Base-by-base conservation (phyloP, 2,113 vertebrate genomes). In the Corydoras maculifer region DNA sequence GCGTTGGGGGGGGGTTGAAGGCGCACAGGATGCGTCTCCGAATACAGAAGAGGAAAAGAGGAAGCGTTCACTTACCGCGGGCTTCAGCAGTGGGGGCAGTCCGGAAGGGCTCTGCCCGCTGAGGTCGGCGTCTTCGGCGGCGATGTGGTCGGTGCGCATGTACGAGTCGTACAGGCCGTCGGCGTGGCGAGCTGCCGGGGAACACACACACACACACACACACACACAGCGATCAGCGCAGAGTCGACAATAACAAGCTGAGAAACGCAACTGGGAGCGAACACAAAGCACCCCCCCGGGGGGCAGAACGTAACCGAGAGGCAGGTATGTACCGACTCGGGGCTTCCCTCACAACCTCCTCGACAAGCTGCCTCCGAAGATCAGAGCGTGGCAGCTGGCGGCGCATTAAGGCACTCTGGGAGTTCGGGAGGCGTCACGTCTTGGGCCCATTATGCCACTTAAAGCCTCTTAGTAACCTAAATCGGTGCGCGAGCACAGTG, bases 111-210 rank as follows among this genome's bases (percentile, higher is more conserved):
- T 93, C 82, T 77, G 86, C 49, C 88, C 86, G 66, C 90, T 91
- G 66, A 89, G 84, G 66, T 94, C 78, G 54, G 86, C 75, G 54
- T 96, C 93, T 69, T 94, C 90, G 78, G 91, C 94, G 69, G 89
- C 89, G 58, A 92, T 90, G 76, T 96, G 94, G 87, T 98, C 96
- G 58, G 93, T 93, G 83, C 95, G 94, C 94, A 97, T 95, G 78
- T 96, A 97, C 14, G 95, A 94, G 83, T 98, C 95, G 64, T 94
- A 98, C 0, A 98, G 88, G 78, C 91, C 91, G 77, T 98, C 95
- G n/a, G 87, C 93, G 72, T 95, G 93, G 78, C 94, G 94, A 75
- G 80, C 90, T 92, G 84, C 57, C 18, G 18, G 18, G 86, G 30
- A 5, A 58, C 65, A 69, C 74, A 58, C 73, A 32, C 43, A 4